phyloP scores from a whole-genome alignment of 2,113 vertebrate genomes.

The Rostratula benghalensis region DNA sequence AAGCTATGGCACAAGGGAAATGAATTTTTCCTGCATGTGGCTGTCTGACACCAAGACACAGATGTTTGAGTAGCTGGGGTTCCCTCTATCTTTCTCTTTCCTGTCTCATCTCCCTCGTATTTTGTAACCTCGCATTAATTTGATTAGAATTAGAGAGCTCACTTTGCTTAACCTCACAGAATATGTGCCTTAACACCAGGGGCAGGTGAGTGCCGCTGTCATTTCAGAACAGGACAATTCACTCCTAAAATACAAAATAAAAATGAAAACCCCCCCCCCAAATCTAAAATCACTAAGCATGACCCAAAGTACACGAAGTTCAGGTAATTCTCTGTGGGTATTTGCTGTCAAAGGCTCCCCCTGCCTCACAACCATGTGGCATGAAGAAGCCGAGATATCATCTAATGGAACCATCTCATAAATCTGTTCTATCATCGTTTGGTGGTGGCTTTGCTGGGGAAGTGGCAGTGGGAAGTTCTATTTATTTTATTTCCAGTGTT shows the following conservation, averaged over 20 bases:
- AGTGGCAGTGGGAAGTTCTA: accelerated
- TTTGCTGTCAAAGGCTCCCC: background rate
- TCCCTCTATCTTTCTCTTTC: background rate
- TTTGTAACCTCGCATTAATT: background rate
- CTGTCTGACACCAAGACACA: background rate
- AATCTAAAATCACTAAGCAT: background rate
- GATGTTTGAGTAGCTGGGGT: background rate
- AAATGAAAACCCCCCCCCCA: background rate
- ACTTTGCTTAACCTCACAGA: background rate
- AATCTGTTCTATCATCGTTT: background rate
- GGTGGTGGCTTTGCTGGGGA: background rate
- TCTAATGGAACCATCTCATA: background rate
- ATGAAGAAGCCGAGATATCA: background rate
- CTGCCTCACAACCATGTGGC: background rate
- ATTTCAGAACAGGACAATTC: background rate
- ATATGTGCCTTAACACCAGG: background rate
- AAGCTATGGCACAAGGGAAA: background rate
- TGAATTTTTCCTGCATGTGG: background rate
- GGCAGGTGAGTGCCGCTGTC: background rate
- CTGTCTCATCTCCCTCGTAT: background rate
- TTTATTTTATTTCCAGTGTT: background rate
- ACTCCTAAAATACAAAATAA: background rate
- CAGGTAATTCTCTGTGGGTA: background rate
- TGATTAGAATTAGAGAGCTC: background rate
- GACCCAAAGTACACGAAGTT: background rate